A percentile compares a stretch with the other conserved stretches of the same genome.
Conservation (phyloP, 2,888 invertebrate species). For the Portevinia maculata region DNA sequence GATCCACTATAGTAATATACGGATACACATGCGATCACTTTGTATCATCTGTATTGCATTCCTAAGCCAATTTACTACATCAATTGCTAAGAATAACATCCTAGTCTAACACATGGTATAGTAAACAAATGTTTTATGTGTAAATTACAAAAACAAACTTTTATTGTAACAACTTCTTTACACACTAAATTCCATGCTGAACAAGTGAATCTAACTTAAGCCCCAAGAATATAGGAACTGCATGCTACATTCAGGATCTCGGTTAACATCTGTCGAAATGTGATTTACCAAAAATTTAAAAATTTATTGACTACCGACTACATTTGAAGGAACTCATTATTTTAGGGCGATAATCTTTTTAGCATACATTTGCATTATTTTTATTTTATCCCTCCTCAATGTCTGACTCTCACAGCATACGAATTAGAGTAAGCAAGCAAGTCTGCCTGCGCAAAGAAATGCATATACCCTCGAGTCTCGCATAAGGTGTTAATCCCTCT, state of each 20-base stretch:
- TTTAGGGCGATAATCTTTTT: slow-evolving; percentile 66
- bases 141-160: slow-evolving; percentile 26
- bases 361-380: slow-evolving; percentile 73
- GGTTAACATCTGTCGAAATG: slow-evolving; percentile 55
- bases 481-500: slow-evolving; percentile 69
- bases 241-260: slow-evolving; percentile 14
- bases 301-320: slow-evolving; percentile 44
- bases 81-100: too few relatives aligned
- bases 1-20: too few relatives aligned
- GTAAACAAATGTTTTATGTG: neutral
- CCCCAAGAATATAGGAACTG: neutral
- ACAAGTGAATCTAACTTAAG: slow-evolving; percentile 17
- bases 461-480: slow-evolving; percentile 28
- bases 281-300: slow-evolving; percentile 42
- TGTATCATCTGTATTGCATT: too few relatives aligned
- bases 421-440: slow-evolving; percentile 47
- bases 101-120: slow-evolving; percentile 17
- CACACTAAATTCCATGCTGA: slow-evolving; percentile 5
- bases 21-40: too few relatives aligned
- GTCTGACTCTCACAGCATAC: slow-evolving; percentile 46
- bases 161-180: neutral
- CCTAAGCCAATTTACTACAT: too few relatives aligned
- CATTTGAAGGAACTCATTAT: slow-evolving; percentile 42
- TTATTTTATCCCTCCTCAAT: slow-evolving; percentile 26
- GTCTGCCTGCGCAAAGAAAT: slow-evolving; percentile 19